Conservation (phyloP, 1,140 invertebrate species). For the Chionoecetes opilio region DNA sequence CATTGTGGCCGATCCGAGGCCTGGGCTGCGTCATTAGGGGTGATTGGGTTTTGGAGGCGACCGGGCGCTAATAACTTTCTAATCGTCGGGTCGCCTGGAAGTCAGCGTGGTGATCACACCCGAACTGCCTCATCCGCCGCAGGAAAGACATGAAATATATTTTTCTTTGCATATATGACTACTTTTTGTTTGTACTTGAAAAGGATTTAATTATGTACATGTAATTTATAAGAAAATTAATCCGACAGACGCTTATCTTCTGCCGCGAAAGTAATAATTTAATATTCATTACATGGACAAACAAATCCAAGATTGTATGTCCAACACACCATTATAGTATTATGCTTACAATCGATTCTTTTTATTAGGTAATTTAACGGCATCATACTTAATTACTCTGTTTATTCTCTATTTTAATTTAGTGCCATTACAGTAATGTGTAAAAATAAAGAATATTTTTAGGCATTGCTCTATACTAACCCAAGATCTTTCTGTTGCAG, state of each 20-base stretch:
- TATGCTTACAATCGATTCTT: too few relatives aligned
- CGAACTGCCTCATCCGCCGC: background rate
- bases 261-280: too few relatives aligned
- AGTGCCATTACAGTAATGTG: too few relatives aligned
- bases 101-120: background rate
- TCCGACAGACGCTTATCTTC: too few relatives aligned
- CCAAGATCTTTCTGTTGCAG: constrained; percentile 63
- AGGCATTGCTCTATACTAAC: background rate
- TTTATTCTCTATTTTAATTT: too few relatives aligned
- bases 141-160: background rate
- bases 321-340: too few relatives aligned
- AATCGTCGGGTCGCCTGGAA: constrained; percentile 38
- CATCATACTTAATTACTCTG: too few relatives aligned
- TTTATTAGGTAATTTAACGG: too few relatives aligned
- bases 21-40: constrained; percentile 69
- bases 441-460: background rate
- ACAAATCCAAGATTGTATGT: too few relatives aligned
- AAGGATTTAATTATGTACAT: background rate
- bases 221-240: too few relatives aligned
- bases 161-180: background rate
- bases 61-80: constrained; percentile 64
- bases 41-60: constrained; percentile 77
- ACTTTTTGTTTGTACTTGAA: too few relatives aligned
- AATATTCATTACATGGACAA: too few relatives aligned
- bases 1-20: constrained; percentile 62